These are phyloP conservation scores for Sphyrna mokarran DNA, from an alignment of 2,113 vertebrate genomes.

Conservation along the genomic window DNA sequence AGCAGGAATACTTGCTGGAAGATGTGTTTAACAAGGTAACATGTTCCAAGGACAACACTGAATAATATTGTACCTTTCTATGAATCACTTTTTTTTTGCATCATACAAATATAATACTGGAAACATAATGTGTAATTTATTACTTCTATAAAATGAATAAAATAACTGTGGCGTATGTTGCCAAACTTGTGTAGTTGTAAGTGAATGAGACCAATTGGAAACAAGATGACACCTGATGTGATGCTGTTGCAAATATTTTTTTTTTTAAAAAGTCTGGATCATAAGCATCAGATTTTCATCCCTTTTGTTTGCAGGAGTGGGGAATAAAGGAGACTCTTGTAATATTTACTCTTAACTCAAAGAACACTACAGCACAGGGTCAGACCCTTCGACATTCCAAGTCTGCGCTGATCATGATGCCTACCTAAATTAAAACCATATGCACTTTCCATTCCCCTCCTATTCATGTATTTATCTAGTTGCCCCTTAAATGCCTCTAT, in stretches of 20 bases:
- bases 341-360: neutral
- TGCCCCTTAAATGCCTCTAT: too few species aligned
- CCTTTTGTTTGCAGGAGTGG: neutral
- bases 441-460: too few species aligned
- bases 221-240: neutral
- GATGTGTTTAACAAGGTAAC: neutral
- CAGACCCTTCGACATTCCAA: too few species aligned
- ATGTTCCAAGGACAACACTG: neutral
- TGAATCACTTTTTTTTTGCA: neutral
- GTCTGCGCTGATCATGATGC: too few species aligned
- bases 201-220: neutral
- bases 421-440: too few species aligned
- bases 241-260: neutral
- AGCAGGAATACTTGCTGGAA: neutral
- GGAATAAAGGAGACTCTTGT: neutral
- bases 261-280: neutral
- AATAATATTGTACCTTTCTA: neutral
- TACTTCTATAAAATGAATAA: neutral
- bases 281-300: neutral
- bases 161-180: slow-evolving; percentile 5
- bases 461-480: too few species aligned
- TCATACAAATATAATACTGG: neutral
- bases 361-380: too few species aligned
- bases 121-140: slow-evolving; percentile 1
- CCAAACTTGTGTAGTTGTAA: neutral